Evolutionary conservation across 2,113 vertebrate species (phyloP).

Genomic region (Myanophis thanlyinensis): DNA sequence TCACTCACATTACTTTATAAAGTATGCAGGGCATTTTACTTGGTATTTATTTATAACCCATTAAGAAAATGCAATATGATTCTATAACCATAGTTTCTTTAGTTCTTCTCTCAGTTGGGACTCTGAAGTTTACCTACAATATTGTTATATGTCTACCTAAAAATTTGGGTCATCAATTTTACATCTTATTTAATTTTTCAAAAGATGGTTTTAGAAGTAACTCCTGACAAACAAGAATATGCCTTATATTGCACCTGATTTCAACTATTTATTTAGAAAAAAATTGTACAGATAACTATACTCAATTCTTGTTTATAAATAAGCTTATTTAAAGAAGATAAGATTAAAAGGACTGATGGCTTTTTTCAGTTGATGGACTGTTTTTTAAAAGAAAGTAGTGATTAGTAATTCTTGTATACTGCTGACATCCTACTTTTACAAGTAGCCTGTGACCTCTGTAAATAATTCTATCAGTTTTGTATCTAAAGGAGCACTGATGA

Average conservation of each 20-base stretch:
- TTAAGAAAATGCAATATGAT: slow-evolving; percentile 9
- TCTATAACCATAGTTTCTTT: background rate
- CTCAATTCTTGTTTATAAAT: background rate
- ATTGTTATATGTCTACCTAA: background rate
- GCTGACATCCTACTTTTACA: background rate
- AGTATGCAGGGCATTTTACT: background rate
- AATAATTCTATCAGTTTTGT: background rate
- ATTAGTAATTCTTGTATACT: background rate
- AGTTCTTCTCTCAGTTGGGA: background rate
- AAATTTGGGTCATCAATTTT: background rate
- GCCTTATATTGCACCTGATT: background rate
- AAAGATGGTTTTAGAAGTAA: background rate
- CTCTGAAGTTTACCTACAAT: background rate
- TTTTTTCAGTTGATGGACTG: background rate
- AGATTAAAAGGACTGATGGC: background rate
- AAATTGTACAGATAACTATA: background rate
- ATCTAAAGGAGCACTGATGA: no score
- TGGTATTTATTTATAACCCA: background rate
- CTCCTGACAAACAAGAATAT: slow-evolving; percentile 6
- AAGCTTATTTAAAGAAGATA: background rate
- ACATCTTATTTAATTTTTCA: slow-evolving; percentile 27
- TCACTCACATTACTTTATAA: background rate
- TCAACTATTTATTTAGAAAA: background rate
- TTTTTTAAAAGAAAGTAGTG: background rate
- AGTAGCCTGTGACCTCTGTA: background rate